A percentile compares a stretch with the other conserved stretches of the same genome.
These are phyloP conservation scores for Onychorhynchus coronatus DNA, from an alignment of 2,113 vertebrate species.

Conservation along the genomic window DNA sequence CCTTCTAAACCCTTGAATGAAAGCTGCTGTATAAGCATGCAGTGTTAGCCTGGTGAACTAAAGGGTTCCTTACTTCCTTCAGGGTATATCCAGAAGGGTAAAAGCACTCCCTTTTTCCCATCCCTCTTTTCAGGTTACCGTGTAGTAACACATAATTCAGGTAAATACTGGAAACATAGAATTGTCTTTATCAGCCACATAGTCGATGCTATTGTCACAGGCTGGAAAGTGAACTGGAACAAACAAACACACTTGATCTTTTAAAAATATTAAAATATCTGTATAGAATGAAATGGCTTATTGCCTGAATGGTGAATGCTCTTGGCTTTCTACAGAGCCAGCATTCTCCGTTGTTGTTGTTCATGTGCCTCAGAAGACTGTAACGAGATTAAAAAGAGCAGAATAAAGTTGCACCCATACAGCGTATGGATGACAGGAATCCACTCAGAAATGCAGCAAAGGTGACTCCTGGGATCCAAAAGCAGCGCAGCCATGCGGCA, in stretches of 20 bases:
- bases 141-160: neutral
- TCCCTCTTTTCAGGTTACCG: neutral
- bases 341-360: neutral
- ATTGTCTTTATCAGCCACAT: neutral
- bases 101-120: neutral
- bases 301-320: neutral
- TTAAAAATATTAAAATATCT: neutral
- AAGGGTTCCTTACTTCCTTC: neutral
- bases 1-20: neutral
- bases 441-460: neutral
- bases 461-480: neutral
- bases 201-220: neutral
- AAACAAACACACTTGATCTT: neutral
- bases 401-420: neutral
- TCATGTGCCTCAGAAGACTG: neutral
- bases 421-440: neutral
- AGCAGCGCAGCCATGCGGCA: accelerated
- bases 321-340: neutral
- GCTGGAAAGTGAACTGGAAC: neutral
- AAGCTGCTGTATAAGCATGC: neutral
- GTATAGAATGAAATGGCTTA: neutral
- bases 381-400: neutral
- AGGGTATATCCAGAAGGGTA: neutral
- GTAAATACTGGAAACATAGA: neutral
- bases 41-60: neutral